A percentile compares a stretch with the other conserved stretches of the same genome.
These are phyloP conservation scores for Temnothorax ravouxi DNA, from an alignment of 2,888 invertebrate species.

Conservation along the genomic window DNA sequence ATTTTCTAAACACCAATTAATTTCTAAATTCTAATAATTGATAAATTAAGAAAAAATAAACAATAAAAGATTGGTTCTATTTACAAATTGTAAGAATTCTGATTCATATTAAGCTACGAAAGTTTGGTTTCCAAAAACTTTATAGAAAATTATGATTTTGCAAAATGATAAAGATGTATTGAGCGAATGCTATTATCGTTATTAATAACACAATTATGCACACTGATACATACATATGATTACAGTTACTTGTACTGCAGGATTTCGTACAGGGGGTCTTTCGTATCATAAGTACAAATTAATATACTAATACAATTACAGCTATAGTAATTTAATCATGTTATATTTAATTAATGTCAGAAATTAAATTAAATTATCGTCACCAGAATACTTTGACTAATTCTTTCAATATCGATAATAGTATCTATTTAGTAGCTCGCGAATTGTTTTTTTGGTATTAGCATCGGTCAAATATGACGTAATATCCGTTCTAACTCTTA, in stretches of 20 bases:
- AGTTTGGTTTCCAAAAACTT: background rate
- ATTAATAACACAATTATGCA: background rate
- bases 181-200: background rate
- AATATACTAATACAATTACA: too few species aligned
- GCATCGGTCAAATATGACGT: too few species aligned
- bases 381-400: background rate
- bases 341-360: too few species aligned
- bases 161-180: background rate
- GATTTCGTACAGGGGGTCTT: conserved; percentile 56
- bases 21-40: conserved; percentile 6
- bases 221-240: background rate
- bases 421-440: background rate
- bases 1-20: background rate
- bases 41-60: background rate
- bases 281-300: too few species aligned
- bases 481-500: too few species aligned
- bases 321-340: too few species aligned
- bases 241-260: conserved; percentile 41
- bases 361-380: conserved; percentile 36
- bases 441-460: background rate
- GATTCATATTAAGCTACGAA: background rate
- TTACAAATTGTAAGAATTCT: background rate
- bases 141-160: background rate
- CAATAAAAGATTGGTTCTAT: background rate
- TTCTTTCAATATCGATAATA: conserved; percentile 22